These are phyloP conservation scores for Pelodiscus sinensis DNA, from an alignment of 2,113 vertebrate genomes.

Conservation along the genomic window DNA sequence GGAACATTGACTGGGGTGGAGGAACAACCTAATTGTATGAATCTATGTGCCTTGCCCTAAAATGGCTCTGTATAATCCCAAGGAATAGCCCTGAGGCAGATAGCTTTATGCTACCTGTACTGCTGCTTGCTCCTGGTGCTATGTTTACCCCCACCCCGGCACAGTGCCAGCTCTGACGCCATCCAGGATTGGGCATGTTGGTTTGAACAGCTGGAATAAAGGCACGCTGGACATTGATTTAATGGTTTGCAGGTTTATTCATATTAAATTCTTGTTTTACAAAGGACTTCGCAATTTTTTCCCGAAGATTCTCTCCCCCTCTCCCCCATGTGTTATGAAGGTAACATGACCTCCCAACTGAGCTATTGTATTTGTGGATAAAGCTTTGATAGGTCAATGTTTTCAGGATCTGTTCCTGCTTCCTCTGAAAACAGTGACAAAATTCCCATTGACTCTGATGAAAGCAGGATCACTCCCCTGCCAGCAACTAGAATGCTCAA, in stretches of 20 bases:
- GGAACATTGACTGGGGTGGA: background rate
- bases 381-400: background rate
- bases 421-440: background rate
- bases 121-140: background rate
- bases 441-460: background rate
- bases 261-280: background rate
- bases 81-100: background rate
- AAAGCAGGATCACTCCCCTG: background rate
- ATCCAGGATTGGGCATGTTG: background rate
- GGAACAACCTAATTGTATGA: accelerated
- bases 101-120: background rate
- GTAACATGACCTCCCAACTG: background rate
- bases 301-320: background rate
- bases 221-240: accelerated
- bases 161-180: background rate
- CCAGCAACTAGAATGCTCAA: background rate
- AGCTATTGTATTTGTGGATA: background rate
- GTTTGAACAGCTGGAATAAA: constrained; percentile 25
- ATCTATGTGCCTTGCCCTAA: background rate
- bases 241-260: constrained; percentile 2
- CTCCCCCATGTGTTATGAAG: background rate
- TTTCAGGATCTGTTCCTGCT: background rate
- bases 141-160: background rate
- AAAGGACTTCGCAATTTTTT: background rate
- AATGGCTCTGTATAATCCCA: background rate